Base-by-base conservation (phyloP, 2,113 vertebrate species). In the Sinocyclocheilus anophthalmus region DNA sequence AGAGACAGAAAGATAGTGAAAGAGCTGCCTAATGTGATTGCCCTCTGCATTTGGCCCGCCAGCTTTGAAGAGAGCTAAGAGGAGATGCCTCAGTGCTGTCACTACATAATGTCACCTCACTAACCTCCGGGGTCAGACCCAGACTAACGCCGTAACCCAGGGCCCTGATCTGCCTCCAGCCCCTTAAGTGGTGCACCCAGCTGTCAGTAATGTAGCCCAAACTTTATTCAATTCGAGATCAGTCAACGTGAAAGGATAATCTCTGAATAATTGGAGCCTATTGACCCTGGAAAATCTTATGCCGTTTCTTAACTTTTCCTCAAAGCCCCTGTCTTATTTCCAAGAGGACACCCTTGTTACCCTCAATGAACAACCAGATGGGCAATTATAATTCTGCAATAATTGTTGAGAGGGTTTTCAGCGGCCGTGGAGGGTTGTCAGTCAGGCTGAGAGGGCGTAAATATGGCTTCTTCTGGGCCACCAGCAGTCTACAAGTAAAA, bases 211-310 rank as follows among this genome's bases (percentile, higher is more conserved):
- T 95, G 37, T 90, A 92, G 92, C 92, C 92, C 92, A 92, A 94
- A 94, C 95, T 95, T 97, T 95, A 96, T 96, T 97, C 96, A 97
- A 91, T 93, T 89, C 89, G 92, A 93, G 94, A 95, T 95, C 96
- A 95, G 92, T 93, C 88, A 86, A 93, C 93, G 95, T 96, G 96
- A 95, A 96, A 96, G 96, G 96, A 97, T 97, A 97, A 98, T 96
- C 97, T 97, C 94, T 96, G 96, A 97, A 97, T 97, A 96, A 98
- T 96, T 96, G 96, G 95, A 95, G 94, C 89, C 96, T 94, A 92
- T 93, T 92, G 94, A 96, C 95, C 95, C 95, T 91, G 93, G 94
- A 96, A 93, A 96, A 96, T 96, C 94, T 94, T 92, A 94, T 90
- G 88, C 82, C 86, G 86, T 76, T 86, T 88, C 86, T 88, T 87